phyloP scores from a whole-genome alignment of 2,888 invertebrate species.

The Phortica magna region DNA sequence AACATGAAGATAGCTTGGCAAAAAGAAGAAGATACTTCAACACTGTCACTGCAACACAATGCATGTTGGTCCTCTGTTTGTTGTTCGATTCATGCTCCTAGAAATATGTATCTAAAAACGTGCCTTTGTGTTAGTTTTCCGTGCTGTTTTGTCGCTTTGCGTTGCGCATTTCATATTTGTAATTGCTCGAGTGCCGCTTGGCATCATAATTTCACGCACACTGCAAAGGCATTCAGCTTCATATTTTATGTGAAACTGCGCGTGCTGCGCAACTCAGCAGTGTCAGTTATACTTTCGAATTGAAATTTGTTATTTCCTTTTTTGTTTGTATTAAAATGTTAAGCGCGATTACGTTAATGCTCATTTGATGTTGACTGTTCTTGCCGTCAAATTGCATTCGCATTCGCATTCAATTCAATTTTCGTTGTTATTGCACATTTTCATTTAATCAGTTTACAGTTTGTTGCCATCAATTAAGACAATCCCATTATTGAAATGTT shows the following conservation, averaged over 20 bases:
- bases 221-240: not conserved
- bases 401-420: not conserved
- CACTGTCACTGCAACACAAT: no score
- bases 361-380: not conserved
- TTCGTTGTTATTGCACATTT: no score
- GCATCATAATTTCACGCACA: slow-evolving; percentile 13
- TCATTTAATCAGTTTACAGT: no score
- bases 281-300: not conserved
- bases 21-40: no score
- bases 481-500: no score
- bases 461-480: no score
- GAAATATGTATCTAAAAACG: not conserved
- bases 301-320: no score
- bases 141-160: not conserved
- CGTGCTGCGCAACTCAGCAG: not conserved
- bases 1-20: no score
- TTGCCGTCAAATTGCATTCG: not conserved
- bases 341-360: slow-evolving; percentile 1
- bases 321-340: not conserved
- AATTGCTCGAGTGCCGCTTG: slow-evolving; percentile 6
- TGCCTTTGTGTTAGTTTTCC: no score
- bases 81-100: not conserved
- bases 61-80: no score
- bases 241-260: not conserved
- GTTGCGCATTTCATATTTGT: slow-evolving; percentile 5